Conservation (phyloP, 2,888 invertebrate genomes). For the Euplagia quadripunctaria region DNA sequence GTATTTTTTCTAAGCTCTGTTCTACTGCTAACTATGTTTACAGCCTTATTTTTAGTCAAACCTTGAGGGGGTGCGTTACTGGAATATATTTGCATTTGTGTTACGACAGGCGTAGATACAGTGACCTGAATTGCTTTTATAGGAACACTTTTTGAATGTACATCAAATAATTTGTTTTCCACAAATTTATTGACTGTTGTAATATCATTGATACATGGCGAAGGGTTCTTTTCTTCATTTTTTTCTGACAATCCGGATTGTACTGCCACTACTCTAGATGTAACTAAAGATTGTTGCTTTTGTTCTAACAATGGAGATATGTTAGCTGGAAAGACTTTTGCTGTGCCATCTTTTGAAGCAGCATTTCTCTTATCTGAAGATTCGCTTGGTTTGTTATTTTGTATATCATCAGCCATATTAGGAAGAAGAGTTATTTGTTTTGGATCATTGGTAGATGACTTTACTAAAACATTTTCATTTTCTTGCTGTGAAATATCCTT, state of each 20-base stretch:
- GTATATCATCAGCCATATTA: conserved; percentile 9
- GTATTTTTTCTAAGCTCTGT: conserved; percentile 20
- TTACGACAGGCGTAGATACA: conserved; percentile 19
- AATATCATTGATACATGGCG: neutral
- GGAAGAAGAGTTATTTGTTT: conserved; percentile 3
- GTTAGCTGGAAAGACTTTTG: conserved; percentile 9
- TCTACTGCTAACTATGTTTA: neutral
- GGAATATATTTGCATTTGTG: conserved; percentile 23
- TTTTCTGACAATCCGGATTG: conserved; percentile 13
- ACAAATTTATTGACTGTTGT: conserved; percentile 13
- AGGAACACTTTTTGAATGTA: conserved; percentile 20
- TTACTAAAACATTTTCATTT: neutral
- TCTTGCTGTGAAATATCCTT: neutral
- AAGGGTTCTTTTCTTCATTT: conserved; percentile 2
- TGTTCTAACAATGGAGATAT: conserved; percentile 4
- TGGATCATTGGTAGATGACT: neutral
- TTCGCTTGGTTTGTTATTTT: conserved; percentile 14
- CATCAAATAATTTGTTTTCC: conserved; percentile 15
- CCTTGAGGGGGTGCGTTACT: conserved; percentile 6
- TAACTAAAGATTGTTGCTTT: conserved; percentile 5
- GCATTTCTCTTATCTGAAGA: conserved; percentile 4
- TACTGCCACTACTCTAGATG: conserved; percentile 9
- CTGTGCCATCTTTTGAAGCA: conserved; percentile 7
- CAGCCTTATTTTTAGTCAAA: conserved; percentile 1
- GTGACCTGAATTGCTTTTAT: conserved; percentile 13